Percentiles rank a stretch among this genome's conserved stretches.
phyloP scores from a whole-genome alignment of 2,797 vertebrate species.

The Leptoclinus maculatus region DNA sequence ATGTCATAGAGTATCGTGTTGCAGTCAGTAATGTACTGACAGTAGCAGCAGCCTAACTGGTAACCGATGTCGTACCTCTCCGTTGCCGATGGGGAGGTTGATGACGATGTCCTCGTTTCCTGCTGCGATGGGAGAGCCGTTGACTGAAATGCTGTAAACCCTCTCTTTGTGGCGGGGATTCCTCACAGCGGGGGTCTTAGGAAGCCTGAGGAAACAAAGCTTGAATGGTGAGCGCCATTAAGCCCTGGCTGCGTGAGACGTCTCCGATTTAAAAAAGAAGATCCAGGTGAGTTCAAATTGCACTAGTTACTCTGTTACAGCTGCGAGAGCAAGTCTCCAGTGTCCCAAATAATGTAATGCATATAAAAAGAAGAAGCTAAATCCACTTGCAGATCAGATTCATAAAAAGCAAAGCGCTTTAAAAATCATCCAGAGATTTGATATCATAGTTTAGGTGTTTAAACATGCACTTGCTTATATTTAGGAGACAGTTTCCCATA shows the following conservation, averaged over 20 bases:
- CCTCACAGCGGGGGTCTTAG: slow-evolving; percentile 82
- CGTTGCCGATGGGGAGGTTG: slow-evolving; percentile 84
- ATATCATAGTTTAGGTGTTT: neutral
- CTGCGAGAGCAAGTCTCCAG: neutral
- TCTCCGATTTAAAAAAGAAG: neutral
- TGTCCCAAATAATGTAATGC: neutral
- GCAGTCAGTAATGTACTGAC: neutral
- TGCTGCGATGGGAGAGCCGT: slow-evolving; percentile 83
- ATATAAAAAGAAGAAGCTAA: neutral
- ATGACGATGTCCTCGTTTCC: slow-evolving; percentile 79
- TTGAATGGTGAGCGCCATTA: neutral
- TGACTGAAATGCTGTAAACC: slow-evolving; percentile 86
- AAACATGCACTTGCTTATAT: neutral
- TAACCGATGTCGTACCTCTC: slow-evolving; percentile 76
- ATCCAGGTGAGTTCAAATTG: neutral
- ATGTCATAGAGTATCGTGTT: too few relatives aligned
- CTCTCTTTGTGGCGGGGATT: slow-evolving; percentile 84
- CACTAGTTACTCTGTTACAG: neutral
- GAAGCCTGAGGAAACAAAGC: slow-evolving; percentile 73
- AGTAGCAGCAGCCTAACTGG: too few relatives aligned
- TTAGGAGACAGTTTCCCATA: neutral
- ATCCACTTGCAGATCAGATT: neutral
- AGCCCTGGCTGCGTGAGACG: neutral
- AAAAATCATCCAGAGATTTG: neutral
- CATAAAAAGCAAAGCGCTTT: neutral